Evolutionary conservation across 2,888 invertebrate species (phyloP), one percentile per base, ranked within the genome.

Genomic region (Epirrhoe alternata): DNA sequence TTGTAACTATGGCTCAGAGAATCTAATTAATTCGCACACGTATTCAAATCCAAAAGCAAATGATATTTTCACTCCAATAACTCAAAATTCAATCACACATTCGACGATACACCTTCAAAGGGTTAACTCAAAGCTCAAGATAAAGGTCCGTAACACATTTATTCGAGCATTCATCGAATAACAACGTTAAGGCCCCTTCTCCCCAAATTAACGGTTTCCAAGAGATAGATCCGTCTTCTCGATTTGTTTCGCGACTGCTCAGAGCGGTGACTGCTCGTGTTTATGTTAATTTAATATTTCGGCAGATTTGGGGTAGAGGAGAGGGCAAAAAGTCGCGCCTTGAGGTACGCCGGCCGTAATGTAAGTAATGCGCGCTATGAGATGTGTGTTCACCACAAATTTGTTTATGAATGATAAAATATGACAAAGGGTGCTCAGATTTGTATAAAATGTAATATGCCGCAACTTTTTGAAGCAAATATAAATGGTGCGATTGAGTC

Each of bases 221-320:
- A 76, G 69, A 87, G 86, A 88, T 87, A 86, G 86, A 87, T 86
- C 83, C 80, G 85, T 85, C 86, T 86, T 85, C 83, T 83, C 87
- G 86, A 88, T 90, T 90, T 88, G 88, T 88, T 86, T 86, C 85
- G 84, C 81, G 80, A 77, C 76, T 74, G 74, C 72, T 74, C 79
- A 77, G 63, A 63, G 62, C 62, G 57, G 62, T 78, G 72, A 76
- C 69, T 80, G 81, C 79, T 83, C 82, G 80, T 87, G 85, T 89
- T 88, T 88, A 88, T 89, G 90, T 88, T 90, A 90, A 90, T 90
- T 88, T 89, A 90, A 88, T 88, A 88, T 86, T 83, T 82, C 69
- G 78, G 84, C 84, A 68, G 71, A 65, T 64, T 56, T 75, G 71
- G 70, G 73, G 76, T 68, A 64, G 38, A 53, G 56, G 31, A 69